These are phyloP conservation scores for Papilio dardanus DNA, from an alignment of 1,140 invertebrate genomes.

Conservation along the genomic window DNA sequence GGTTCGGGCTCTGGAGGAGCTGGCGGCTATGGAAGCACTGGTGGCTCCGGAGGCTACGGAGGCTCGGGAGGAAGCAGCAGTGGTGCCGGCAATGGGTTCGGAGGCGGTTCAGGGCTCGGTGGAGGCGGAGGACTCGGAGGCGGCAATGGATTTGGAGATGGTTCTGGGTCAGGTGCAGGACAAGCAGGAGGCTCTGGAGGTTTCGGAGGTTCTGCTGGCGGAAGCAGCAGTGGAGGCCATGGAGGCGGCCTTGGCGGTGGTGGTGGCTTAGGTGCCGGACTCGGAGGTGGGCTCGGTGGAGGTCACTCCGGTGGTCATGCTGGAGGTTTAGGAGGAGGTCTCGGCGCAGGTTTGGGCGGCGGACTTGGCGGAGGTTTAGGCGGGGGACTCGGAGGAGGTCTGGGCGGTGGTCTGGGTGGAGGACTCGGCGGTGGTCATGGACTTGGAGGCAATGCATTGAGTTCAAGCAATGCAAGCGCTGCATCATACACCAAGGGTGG, in stretches of 20 bases:
- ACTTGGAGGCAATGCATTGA: conserved; percentile 42
- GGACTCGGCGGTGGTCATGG: conserved; percentile 46
- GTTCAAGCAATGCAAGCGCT: conserved; percentile 48
- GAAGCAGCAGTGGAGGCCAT: no score
- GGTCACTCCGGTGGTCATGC: conserved; percentile 44
- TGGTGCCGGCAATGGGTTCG: conserved; percentile 39
- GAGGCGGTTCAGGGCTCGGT: conserved; percentile 42
- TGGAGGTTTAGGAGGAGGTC: conserved; percentile 45
- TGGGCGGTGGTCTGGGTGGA: conserved; percentile 49
- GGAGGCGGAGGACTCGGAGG: conserved; percentile 41
- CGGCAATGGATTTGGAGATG: no score
- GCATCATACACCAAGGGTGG: conserved; percentile 41
- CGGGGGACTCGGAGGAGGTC: conserved; percentile 45
- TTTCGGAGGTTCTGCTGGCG: no score
- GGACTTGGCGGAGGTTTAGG: conserved; percentile 40
- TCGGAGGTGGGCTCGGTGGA: conserved; percentile 52
- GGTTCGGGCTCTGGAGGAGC: conserved; percentile 30
- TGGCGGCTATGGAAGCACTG: conserved; percentile 29
- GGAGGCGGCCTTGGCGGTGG: no score
- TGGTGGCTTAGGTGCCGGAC: conserved; percentile 37
- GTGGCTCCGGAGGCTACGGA: background rate
- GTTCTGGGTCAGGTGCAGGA: no score
- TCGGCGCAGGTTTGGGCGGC: conserved; percentile 42
- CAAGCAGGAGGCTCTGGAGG: no score
- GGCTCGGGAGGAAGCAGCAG: conserved; percentile 30